Conservation (phyloP, 2,113 vertebrate genomes). For the Istiophorus platypterus region DNA sequence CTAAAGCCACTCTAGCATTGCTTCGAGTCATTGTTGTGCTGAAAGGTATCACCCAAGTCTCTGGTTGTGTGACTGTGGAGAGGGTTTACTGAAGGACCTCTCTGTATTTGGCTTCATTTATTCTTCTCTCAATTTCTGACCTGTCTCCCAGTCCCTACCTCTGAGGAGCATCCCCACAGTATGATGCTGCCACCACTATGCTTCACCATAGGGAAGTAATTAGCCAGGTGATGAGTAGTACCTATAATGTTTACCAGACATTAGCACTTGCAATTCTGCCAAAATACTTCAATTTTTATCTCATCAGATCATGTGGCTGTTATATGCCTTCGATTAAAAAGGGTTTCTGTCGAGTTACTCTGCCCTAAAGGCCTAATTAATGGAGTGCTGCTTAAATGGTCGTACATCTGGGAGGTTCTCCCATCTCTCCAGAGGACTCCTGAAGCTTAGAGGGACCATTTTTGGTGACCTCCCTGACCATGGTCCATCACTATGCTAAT, state of each 20-base stretch:
- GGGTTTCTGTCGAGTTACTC: neutral
- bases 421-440: neutral
- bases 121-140: too few relatives aligned
- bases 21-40: too few relatives aligned
- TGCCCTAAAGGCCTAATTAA: neutral
- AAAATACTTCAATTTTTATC: neutral
- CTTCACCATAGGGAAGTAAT: neutral
- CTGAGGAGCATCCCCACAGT: too few relatives aligned
- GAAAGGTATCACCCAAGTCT: too few relatives aligned
- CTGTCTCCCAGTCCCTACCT: too few relatives aligned
- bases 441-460: neutral
- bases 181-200: too few relatives aligned
- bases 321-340: neutral
- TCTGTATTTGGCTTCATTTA: too few relatives aligned
- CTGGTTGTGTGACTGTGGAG: too few relatives aligned
- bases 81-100: too few relatives aligned
- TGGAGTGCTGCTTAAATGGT: neutral
- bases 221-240: neutral
- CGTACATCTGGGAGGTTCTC: too few relatives aligned
- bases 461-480: neutral
- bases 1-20: too few relatives aligned
- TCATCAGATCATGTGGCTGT: neutral
- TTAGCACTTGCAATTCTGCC: neutral
- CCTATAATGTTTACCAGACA: neutral
- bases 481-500: too few relatives aligned